Conservation (phyloP, 2,113 vertebrate species). For the Otolemur garnettii region DNA sequence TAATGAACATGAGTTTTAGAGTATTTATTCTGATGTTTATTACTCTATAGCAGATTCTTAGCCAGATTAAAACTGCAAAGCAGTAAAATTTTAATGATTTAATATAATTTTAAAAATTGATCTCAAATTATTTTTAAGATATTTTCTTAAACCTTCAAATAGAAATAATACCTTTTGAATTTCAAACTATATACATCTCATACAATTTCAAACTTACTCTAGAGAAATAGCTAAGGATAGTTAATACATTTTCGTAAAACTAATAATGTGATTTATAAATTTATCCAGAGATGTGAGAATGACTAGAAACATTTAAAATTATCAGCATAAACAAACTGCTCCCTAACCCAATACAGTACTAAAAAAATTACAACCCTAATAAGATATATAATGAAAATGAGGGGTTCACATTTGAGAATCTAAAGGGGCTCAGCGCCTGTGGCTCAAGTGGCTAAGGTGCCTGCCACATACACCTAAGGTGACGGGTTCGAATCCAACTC, state of each 20-base stretch:
- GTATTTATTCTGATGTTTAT: neutral
- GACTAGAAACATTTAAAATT: neutral
- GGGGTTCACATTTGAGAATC: neutral
- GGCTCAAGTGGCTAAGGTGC: too few relatives aligned
- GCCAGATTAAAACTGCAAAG: neutral
- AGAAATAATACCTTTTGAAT: neutral
- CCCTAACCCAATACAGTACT: neutral
- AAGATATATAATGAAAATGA: neutral
- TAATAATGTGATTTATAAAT: conserved; percentile 31
- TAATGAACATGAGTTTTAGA: neutral
- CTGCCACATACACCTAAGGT: too few relatives aligned
- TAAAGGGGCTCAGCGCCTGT: too few relatives aligned
- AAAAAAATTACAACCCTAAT: neutral
- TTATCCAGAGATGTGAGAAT: neutral
- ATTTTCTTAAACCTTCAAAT: conserved; percentile 12
- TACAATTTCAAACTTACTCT: conserved; percentile 34
- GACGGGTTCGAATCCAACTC: too few relatives aligned
- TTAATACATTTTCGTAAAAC: neutral
- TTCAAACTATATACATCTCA: neutral
- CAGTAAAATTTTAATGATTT: neutral
- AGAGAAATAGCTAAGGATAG: neutral
- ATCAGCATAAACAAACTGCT: conserved; percentile 16
- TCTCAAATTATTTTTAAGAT: neutral
- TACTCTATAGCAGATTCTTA: neutral
- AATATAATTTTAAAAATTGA: neutral